Evolutionary conservation across 2,797 vertebrate genomes (phyloP), one percentile per base, ranked within the genome.

Genomic region (Sebastolobus alascanus): DNA sequence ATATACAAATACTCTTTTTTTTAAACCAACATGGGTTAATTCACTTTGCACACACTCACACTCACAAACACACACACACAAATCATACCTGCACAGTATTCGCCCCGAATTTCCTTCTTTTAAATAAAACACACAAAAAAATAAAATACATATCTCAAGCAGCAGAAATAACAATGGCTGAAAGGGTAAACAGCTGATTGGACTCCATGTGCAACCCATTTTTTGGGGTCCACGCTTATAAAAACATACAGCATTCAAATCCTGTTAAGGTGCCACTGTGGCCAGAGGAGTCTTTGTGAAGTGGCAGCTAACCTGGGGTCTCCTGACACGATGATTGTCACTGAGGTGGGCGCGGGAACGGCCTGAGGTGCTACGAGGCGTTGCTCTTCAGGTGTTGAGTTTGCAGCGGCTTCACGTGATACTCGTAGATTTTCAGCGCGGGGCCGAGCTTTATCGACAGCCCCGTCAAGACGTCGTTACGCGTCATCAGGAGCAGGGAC

Each of bases 361-460:
- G 55, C 61, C 46, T 6, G 55, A 1, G 55, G 54, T 80, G 93
- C 96, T 99, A 99, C 50, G 97, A 97, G 78, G 96, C 96, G 73
- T 92, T 97, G 94, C 96, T 97, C 95, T 98, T 99, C 93, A 98
- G 95, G 95, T 99, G 98, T 79, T 98, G 98, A 82, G 97, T 99
- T 93, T 99, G 99, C 84, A 99, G 95, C 68, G 98, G 97, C 91
- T 99, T 99, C 90, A 99, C 96, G 6, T 99, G 98, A 93, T 99
- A 99, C 90, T 99, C 98, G 18, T 99, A 99, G 94, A 99, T 99
- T 95, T 99, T 99, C 91, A 99, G 95, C 1, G 98, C 99, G 13
- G 99, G 99, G 71, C 99, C 99, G 83, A 99, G 94, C 95, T 99
- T 99, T 96, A 99, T 97, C 27, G 98, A 98, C 95, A 99, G 97